Conservation (phyloP, 2,113 vertebrate species). For the Halichoeres trimaculatus region DNA sequence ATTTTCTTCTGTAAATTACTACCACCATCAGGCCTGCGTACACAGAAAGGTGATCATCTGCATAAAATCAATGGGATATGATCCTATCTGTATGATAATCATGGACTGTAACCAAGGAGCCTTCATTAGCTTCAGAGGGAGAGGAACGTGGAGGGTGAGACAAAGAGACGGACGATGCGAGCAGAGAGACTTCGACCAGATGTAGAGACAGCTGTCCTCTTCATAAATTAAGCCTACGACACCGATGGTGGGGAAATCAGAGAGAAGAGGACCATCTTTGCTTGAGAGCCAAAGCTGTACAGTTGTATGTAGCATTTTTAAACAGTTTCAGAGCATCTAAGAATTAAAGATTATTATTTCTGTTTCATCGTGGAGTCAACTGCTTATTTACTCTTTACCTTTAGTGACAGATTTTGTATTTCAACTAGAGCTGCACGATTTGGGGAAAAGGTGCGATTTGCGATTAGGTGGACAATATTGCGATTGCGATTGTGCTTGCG, state of each 20-base stretch:
- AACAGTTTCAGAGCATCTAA: neutral
- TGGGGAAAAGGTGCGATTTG: too few species aligned
- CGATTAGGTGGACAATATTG: too few species aligned
- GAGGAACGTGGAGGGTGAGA: constrained; percentile 24
- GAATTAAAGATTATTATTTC: too few species aligned
- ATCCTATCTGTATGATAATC: constrained; percentile 92
- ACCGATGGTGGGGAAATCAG: constrained; percentile 4
- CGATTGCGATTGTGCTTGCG: too few species aligned
- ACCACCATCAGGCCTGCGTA: constrained; percentile 92
- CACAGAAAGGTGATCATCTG: constrained; percentile 98
- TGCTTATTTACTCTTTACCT: too few species aligned
- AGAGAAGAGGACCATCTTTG: neutral
- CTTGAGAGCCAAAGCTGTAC: neutral
- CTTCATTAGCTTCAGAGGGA: constrained; percentile 52
- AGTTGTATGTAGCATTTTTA: neutral
- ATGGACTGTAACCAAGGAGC: constrained; percentile 74
- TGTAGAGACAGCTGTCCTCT: constrained; percentile 13
- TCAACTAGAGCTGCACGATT: too few species aligned
- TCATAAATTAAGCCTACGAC: constrained; percentile 6
- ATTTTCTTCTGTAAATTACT: constrained; percentile 98
- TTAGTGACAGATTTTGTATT: too few species aligned
- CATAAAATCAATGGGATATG: constrained; percentile 98
- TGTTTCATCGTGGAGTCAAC: too few species aligned
- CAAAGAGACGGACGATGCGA: constrained; percentile 27
- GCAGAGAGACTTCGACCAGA: constrained; percentile 20